Evolutionary conservation across 2,888 invertebrate species (phyloP).

Genomic region (Yponomeuta cagnagella): DNA sequence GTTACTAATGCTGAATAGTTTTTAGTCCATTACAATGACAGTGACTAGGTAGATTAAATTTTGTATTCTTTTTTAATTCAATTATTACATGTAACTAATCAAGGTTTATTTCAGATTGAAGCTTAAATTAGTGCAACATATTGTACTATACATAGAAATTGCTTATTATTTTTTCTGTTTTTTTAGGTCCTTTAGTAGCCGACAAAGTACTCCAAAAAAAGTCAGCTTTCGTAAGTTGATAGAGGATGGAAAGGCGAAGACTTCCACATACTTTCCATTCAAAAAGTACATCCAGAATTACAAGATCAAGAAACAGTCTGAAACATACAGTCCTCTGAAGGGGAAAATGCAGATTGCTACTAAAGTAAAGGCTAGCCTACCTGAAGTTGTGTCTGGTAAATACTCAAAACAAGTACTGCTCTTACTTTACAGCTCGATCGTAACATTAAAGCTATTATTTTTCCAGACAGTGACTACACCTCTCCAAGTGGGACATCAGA

Average conservation of each 20-base stretch:
- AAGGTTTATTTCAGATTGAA: no score
- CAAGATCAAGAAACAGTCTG: conserved; percentile 55
- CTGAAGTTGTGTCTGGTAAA: conserved; percentile 55
- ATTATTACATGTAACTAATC: no score
- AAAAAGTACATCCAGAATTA: conserved; percentile 64
- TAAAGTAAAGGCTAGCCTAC: conserved; percentile 49
- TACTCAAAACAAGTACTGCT: not conserved
- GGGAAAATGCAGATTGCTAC: conserved; percentile 52
- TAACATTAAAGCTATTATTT: not conserved
- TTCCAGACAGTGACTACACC: conserved; percentile 59
- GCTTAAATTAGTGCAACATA: no score
- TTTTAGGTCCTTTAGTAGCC: conserved; percentile 52
- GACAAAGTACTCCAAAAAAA: conserved; percentile 64
- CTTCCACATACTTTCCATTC: conserved; percentile 80
- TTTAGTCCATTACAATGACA: no score
- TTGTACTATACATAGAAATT: no score
- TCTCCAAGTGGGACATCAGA: conserved; percentile 70
- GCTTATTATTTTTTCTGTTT: not conserved
- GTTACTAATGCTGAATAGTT: no score
- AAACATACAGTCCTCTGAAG: conserved; percentile 56
- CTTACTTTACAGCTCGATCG: not conserved
- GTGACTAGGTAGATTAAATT: no score
- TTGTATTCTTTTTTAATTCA: no score
- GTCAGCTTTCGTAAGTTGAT: conserved; percentile 65
- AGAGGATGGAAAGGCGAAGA: conserved; percentile 63